Conservation (phyloP, 2,888 invertebrate genomes). For the Melitaea athalia region DNA sequence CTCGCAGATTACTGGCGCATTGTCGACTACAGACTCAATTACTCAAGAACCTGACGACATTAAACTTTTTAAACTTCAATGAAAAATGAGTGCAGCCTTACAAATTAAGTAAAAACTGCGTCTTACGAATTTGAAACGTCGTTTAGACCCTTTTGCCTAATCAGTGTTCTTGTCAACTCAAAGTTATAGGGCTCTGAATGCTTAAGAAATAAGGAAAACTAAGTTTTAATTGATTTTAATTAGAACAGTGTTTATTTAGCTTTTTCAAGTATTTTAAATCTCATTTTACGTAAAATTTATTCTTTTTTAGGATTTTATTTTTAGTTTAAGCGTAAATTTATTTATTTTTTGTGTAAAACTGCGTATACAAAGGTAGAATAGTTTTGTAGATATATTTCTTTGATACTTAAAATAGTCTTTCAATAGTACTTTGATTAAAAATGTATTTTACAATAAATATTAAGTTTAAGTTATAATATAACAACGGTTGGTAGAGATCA, state of each 20-base stretch:
- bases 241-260: not conserved
- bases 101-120: conserved; percentile 28
- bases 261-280: not conserved
- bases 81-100: conserved; percentile 34
- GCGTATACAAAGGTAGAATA: too few species aligned
- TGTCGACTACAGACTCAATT: conserved; percentile 54
- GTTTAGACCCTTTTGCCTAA: conserved; percentile 19
- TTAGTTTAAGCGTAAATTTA: too few species aligned
- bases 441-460: too few species aligned
- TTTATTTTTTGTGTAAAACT: too few species aligned
- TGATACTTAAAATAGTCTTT: too few species aligned
- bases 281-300: too few species aligned
- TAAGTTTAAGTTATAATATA: not conserved
- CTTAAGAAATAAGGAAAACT: conserved; percentile 26
- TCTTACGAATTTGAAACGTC: conserved; percentile 27
- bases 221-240: not conserved
- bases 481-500: not conserved
- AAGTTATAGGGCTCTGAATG: conserved; percentile 2
- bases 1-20: conserved; percentile 55
- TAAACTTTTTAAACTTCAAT: conserved; percentile 58
- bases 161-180: conserved; percentile 23
- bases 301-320: too few species aligned
- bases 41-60: conserved; percentile 65
- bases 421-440: too few species aligned
- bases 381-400: too few species aligned